phyloP scores from a whole-genome alignment of 2,797 vertebrate species.

The Chelon auratus region DNA sequence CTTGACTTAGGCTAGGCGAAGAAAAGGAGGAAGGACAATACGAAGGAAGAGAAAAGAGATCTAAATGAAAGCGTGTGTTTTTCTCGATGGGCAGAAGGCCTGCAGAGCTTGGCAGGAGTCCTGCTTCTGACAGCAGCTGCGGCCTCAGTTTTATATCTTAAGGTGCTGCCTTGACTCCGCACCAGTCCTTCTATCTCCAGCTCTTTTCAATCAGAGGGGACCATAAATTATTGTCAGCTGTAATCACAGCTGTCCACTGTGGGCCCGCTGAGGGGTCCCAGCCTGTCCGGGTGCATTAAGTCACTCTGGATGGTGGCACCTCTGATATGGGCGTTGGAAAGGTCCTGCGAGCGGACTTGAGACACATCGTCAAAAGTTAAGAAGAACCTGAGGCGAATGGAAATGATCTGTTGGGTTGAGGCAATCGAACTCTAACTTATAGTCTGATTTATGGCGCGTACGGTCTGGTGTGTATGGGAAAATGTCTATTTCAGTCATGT shows the following conservation, averaged over 20 bases:
- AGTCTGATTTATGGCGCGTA: no score
- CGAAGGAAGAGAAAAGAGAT: slow-evolving; percentile 50
- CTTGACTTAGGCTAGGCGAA: slow-evolving; percentile 28
- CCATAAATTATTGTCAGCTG: slow-evolving; percentile 85
- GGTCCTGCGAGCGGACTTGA: slow-evolving; percentile 50
- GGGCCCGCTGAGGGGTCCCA: slow-evolving; percentile 74
- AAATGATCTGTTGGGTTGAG: slow-evolving; percentile 54
- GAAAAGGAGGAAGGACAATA: slow-evolving; percentile 42
- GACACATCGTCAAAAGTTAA: slow-evolving; percentile 62
- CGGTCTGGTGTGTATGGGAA: not conserved
- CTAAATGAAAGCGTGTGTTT: slow-evolving; percentile 59
- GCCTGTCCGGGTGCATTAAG: slow-evolving; percentile 78
- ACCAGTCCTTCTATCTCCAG: slow-evolving; percentile 72
- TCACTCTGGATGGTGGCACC: slow-evolving; percentile 72
- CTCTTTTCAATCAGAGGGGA: slow-evolving; percentile 82
- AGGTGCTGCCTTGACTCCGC: slow-evolving; percentile 79
- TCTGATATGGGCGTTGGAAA: slow-evolving; percentile 64
- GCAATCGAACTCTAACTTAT: slow-evolving; percentile 21
- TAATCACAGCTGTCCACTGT: slow-evolving; percentile 82
- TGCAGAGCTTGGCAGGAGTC: slow-evolving; percentile 76
- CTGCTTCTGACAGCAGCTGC: slow-evolving; percentile 80
- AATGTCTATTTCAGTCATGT: slow-evolving; percentile 2
- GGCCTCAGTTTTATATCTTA: slow-evolving; percentile 83
- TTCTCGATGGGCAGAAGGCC: slow-evolving; percentile 76
- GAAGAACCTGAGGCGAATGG: slow-evolving; percentile 63